These are phyloP conservation scores for Lethenteron reissneri DNA, from an alignment of 2,113 vertebrate genomes.

Conservation along the genomic window DNA sequence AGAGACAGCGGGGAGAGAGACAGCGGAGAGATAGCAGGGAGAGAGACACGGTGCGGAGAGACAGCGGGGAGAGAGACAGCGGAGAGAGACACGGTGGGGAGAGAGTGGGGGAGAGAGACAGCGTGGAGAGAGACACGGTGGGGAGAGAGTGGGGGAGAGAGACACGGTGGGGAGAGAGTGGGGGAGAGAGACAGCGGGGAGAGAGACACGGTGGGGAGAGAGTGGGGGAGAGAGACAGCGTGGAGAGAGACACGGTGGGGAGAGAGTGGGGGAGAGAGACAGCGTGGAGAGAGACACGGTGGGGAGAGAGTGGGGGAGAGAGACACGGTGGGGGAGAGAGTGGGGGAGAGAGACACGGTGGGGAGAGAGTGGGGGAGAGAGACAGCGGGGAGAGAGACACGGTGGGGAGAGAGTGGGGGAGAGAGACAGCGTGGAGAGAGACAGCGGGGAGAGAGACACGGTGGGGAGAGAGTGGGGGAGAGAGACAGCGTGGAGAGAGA, in stretches of 20 bases:
- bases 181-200: not conserved
- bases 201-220: not conserved
- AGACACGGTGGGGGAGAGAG: too few species aligned
- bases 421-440: not conserved
- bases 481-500: too few species aligned
- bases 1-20: too few species aligned
- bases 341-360: not conserved
- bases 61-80: not conserved
- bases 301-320: too few species aligned
- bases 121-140: not conserved
- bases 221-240: not conserved
- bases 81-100: too few species aligned
- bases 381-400: not conserved
- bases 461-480: not conserved
- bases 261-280: not conserved
- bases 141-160: too few species aligned
- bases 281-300: too few species aligned
- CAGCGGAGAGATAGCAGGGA: too few species aligned
- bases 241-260: not conserved
- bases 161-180: too few species aligned
- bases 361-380: not conserved
- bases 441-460: too few species aligned
- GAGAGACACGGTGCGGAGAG: too few species aligned
- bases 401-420: not conserved
- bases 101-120: too few species aligned